Evolutionary conservation across 1,140 invertebrate genomes (phyloP).

Genomic region (Macrocentrus cingulum): DNA sequence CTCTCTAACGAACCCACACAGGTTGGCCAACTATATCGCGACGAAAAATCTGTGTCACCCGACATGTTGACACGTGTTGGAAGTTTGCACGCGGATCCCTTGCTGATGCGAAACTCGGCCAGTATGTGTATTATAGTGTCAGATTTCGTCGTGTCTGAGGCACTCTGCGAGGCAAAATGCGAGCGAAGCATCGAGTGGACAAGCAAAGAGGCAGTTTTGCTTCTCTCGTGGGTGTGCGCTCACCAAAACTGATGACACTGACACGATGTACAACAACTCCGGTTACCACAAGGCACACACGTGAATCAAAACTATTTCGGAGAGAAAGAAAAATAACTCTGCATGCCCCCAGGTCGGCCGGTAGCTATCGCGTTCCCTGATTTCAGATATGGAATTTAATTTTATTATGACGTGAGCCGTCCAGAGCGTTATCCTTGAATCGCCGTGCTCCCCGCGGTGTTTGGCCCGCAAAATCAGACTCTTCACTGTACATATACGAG

Average conservation of each 20-base stretch:
- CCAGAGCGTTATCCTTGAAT: conserved; percentile 31
- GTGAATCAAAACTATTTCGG: conserved; percentile 26
- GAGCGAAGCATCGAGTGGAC: background rate
- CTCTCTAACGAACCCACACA: conserved; percentile 9
- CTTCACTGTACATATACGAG: too few relatives aligned
- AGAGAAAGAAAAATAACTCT: conserved; percentile 13
- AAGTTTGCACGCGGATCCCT: conserved; percentile 24
- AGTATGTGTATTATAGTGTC: conserved; percentile 26
- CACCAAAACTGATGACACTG: conserved; percentile 21
- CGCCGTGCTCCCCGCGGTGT: conserved; percentile 25
- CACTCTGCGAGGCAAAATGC: background rate
- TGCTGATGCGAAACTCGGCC: conserved; percentile 19
- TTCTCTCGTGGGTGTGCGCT: conserved; percentile 10
- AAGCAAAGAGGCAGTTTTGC: background rate
- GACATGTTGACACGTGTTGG: conserved; percentile 30
- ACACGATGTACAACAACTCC: conserved; percentile 21
- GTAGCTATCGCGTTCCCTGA: conserved; percentile 32
- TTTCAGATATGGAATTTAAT: conserved; percentile 33
- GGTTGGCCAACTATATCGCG: conserved; percentile 21
- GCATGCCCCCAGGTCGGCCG: conserved; percentile 6
- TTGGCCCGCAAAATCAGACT: conserved; percentile 26
- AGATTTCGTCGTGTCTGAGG: conserved; percentile 21
- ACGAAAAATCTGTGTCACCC: conserved; percentile 30
- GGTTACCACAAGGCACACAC: conserved; percentile 18
- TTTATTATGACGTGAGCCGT: conserved; percentile 34